Evolutionary conservation across 2,113 vertebrate genomes (phyloP).

Genomic region (Nibea albiflora): DNA sequence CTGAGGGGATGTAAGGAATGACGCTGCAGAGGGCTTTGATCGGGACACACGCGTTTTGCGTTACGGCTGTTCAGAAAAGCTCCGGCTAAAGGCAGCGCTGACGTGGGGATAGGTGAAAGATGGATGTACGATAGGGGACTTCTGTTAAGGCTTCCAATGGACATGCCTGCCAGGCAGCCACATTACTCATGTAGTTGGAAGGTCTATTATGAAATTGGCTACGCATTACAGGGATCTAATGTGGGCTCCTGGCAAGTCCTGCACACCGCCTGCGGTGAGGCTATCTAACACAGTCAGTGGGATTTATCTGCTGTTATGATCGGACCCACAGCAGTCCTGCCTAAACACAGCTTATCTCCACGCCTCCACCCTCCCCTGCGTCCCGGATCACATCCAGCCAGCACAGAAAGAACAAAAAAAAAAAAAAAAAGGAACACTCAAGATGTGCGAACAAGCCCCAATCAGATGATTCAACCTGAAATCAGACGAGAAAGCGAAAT

Average conservation of each 20-base stretch:
- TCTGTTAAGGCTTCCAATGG: constrained; percentile 41
- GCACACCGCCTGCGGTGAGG: constrained; percentile 63
- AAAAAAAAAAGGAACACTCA: constrained; percentile 23
- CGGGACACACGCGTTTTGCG: constrained; percentile 52
- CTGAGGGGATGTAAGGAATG: constrained; percentile 22
- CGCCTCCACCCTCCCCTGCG: not conserved
- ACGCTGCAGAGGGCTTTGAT: constrained; percentile 58
- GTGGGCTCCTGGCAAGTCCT: constrained; percentile 62
- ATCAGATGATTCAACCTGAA: constrained; percentile 55
- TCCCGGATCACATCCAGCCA: constrained; percentile 41
- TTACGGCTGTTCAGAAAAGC: constrained; percentile 46
- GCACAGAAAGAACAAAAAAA: not conserved
- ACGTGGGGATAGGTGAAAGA: constrained; percentile 65
- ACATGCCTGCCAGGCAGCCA: constrained; percentile 56
- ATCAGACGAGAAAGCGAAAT: constrained; percentile 37
- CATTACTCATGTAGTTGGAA: constrained; percentile 70
- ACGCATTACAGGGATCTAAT: constrained; percentile 61
- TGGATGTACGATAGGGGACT: constrained; percentile 58
- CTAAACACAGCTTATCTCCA: constrained; percentile 66
- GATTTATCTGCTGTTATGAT: constrained; percentile 74
- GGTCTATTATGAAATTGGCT: constrained; percentile 64
- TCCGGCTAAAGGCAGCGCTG: constrained; percentile 35
- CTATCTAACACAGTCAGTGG: constrained; percentile 72
- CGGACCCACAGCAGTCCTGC: constrained; percentile 75
- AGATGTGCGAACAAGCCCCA: constrained; percentile 45